phyloP scores from a whole-genome alignment of 2,113 vertebrate species.

The Varanus komodoensis region DNA sequence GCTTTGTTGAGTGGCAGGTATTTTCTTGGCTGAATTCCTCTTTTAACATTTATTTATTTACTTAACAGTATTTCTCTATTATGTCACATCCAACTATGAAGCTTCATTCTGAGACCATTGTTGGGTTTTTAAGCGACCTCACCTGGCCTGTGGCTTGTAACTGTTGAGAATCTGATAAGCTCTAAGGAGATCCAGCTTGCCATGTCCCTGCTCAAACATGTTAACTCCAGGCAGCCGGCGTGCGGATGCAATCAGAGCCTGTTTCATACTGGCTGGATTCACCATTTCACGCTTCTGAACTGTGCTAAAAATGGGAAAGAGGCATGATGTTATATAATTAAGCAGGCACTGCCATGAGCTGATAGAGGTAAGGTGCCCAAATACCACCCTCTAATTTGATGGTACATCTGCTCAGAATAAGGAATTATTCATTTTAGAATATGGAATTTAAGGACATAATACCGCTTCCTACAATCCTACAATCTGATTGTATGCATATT shows the following conservation, averaged over 20 bases:
- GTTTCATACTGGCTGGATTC: constrained; percentile 98
- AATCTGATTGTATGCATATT: neutral
- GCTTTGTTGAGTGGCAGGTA: neutral
- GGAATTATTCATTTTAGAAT: neutral
- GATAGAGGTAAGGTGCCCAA: too few species aligned
- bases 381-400: too few species aligned
- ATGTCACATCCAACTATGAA: too few species aligned
- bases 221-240: constrained; percentile 96
- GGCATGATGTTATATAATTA: accelerated
- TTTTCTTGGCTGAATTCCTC: neutral
- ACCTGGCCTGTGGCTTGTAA: constrained; percentile 98
- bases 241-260: constrained; percentile 95
- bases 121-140: constrained; percentile 38
- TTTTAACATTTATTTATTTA: neutral
- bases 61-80: too few species aligned
- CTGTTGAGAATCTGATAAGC: constrained; percentile 98
- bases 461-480: neutral
- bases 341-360: neutral
- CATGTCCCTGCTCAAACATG: constrained; percentile 99
- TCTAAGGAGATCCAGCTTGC: constrained; percentile 94
- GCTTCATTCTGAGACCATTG: neutral
- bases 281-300: constrained; percentile 94
- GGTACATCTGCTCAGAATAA: neutral
- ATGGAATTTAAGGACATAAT: neutral
- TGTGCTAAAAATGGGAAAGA: constrained; percentile 80